Percentiles rank a stretch among this genome's conserved stretches.
phyloP scores from a whole-genome alignment of 2,888 invertebrate genomes.

The Atherix ibis region DNA sequence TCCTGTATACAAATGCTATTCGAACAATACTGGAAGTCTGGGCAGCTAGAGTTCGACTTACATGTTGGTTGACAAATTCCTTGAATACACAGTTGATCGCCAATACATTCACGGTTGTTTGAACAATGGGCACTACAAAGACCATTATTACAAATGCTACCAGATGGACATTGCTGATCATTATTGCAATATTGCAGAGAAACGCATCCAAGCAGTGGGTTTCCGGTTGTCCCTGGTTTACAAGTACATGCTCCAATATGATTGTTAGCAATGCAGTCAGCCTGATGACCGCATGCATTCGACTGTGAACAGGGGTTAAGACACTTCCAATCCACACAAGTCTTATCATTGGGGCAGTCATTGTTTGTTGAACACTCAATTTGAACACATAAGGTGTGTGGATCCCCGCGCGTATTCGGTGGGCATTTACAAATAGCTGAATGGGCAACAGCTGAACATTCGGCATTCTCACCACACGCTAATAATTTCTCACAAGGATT shows the following conservation, averaged over 20 bases:
- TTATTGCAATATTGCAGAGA: slow-evolving; percentile 66
- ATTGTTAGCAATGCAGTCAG: slow-evolving; percentile 57
- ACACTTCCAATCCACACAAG: slow-evolving; percentile 67
- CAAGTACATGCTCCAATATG: slow-evolving; percentile 76
- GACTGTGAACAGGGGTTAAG: slow-evolving; percentile 64
- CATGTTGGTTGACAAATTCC: slow-evolving; percentile 76
- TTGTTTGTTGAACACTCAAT: slow-evolving; percentile 64
- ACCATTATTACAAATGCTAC: slow-evolving; percentile 68
- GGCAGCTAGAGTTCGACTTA: slow-evolving; percentile 61
- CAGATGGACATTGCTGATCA: slow-evolving; percentile 68
- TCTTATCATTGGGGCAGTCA: slow-evolving; percentile 53
- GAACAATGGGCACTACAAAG: slow-evolving; percentile 64
- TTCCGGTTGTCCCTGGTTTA: slow-evolving; percentile 67
- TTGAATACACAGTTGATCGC: slow-evolving; percentile 72
- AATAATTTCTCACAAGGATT: slow-evolving; percentile 55
- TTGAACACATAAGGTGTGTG: slow-evolving; percentile 51
- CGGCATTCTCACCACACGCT: slow-evolving; percentile 60
- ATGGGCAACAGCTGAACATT: slow-evolving; percentile 55
- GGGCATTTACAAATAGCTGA: slow-evolving; percentile 60
- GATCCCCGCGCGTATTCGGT: slow-evolving; percentile 57
- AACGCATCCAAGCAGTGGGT: slow-evolving; percentile 72
- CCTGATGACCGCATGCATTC: slow-evolving; percentile 69
- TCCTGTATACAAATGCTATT: slow-evolving; percentile 77
- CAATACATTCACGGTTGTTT: slow-evolving; percentile 68
- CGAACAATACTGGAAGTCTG: slow-evolving; percentile 67